Evolutionary conservation across 1,140 invertebrate genomes (phyloP), one percentile per base, ranked within the genome.

Genomic region (Teleopsis dalmanni): DNA sequence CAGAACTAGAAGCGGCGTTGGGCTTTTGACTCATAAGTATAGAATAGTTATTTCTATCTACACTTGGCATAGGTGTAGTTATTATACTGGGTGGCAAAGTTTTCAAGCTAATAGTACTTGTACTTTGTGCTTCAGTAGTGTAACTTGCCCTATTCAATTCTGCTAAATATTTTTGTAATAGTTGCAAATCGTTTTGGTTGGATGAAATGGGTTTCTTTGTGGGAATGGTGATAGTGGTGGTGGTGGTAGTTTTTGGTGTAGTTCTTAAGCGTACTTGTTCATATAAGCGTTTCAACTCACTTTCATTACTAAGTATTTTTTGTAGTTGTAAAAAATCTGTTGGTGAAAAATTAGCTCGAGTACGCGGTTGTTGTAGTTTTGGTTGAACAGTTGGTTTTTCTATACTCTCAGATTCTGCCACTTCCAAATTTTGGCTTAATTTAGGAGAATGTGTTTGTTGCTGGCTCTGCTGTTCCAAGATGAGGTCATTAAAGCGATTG

Each of bases 211-310:
- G 49, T 18, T 41, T 57, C 5, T 18, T 54, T 13, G 54, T 57
- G 29, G 16, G 35, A 41, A 10, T 27, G 47, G 7, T 46, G 40
- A 3, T 41, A 7, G 50, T 53, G 8, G 31, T 56, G 5, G 37
- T 45, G 13, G 50, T 62, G 18, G 37, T 14, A 7, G 37, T 44
- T 44, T 31, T 25, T 1, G 43, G 64, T 57, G 26, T 64, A 10
- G 44, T 40, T 19, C 29, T 42, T 4, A 45, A 37, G 19, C 61
- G 54, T n/a, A 64, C 64, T 36, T 67, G 64, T 50, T 67, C 64
- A 22, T 67, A 67, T 5, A 67, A 51, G 11, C 54, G 54, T 41
- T 67, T 61, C 52, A 67, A 33, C 37, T 67, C 55, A 1, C 64
- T 46, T 34, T 67, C 64, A 19, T 67, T 59, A 42, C 57, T 67